Evolutionary conservation across 2,113 vertebrate species (phyloP), one percentile per base, ranked within the genome.

Genomic region (Axis porcinus): DNA sequence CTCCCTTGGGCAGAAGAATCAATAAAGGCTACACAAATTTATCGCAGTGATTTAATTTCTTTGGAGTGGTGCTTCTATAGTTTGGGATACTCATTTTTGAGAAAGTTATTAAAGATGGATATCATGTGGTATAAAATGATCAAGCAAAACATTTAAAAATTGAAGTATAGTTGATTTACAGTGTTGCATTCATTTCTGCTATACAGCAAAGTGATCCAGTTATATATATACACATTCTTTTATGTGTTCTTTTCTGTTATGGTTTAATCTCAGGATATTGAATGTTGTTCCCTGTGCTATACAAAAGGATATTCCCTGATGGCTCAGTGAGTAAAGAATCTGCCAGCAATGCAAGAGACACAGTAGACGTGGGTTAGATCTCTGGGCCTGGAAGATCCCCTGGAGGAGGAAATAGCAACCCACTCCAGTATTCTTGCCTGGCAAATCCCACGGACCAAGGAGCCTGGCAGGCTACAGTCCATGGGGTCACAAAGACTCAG

Each of bases 21-120:
- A 55, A 55, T 87, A 45, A 55, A 79, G 36, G 82, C 52, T 27
- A 50, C 5, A 7, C 25, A 97, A 50, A 70, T 89, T 70, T 11
- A 16, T 1, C 52, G 11, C 12, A 91, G 23, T 74, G 55, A 50
- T 93, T 91, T 89, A 45, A 52, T 89, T 90, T 89, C 23, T 97
- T 83, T 81, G 47, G 52, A 96, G 76, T 87, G 78, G 13, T 90
- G 40, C 54, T 76, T 81, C 95, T 98, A 52, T 57, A 88, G 21
- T 87, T 95, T 64, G 28, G n/a, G 30, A 43, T 81, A 86, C 91
- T 91, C 94, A 58, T 55, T 97, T 98, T 70, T 30, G 45, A 82
- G 45, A 54, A 88, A 58, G n/a, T 13, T 43, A 70, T 70, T 89
- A 28, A 76, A 58, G 76, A 91, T 85, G 62, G 88, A 76, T 92